Evolutionary conservation across 2,888 invertebrate genomes (phyloP), one percentile per base, ranked within the genome.

Genomic region (Megaustenia siamemsis): DNA sequence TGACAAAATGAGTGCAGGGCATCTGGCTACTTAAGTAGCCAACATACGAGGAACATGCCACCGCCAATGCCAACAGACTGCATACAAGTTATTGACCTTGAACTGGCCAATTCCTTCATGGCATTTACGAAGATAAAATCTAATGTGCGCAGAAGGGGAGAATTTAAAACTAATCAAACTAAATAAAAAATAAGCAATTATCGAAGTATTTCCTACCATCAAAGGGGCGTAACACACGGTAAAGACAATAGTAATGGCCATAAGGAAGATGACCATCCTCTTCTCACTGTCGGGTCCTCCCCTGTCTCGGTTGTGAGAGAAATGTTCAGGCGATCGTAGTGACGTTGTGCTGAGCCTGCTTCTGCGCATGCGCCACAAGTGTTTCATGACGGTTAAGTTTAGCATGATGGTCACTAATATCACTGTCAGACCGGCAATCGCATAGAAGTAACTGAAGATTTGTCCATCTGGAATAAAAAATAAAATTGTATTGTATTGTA

Each of bases 161-260:
- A n/a, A n/a, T n/a, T n/a, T n/a, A n/a, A n/a, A n/a, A n/a, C n/a
- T n/a, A n/a, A n/a, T n/a, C n/a, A n/a, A n/a, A n/a, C n/a, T n/a
- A n/a, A n/a, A n/a, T n/a, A n/a, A n/a, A n/a, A n/a, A n/a, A n/a
- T n/a, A n/a, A n/a, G n/a, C n/a, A n/a, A n/a, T n/a, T n/a, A 60
- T n/a, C 4, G 21, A 53, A 53, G 3, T 3, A 53, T 10, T 24
- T n/a, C 92, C 89, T 88, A 93, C 93, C 92, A 93, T 90, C 43
- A 94, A 90, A 8, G 94, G 94, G 6, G 93, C 90, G 92, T 94
- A 94, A 86, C 94, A 94, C 8, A 91, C 88, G 43, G 92, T 90
- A 86, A 94, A 94, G 15, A 93, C 90, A n/a, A 93, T 69, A 24
- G 93, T 92, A 82, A 94, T 93, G 32, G 93, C 93, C 12, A 92